Base-by-base conservation (phyloP, 2,113 vertebrate species). In the Siphamia tubifer region DNA sequence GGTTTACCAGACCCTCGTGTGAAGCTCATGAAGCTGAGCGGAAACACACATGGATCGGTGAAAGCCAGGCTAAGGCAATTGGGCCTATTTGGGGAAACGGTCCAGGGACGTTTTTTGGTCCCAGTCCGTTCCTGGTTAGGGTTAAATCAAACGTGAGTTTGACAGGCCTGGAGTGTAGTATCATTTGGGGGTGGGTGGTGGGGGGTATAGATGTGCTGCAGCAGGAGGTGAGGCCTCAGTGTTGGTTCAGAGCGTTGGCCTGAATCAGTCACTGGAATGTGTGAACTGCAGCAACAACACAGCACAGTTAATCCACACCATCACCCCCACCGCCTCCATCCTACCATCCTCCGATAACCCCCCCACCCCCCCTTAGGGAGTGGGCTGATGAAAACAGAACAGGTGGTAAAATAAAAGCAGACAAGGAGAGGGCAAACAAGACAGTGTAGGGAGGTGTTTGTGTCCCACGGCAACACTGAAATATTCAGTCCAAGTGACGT, bases 241-340 rank as follows among this genome's bases (percentile, higher is more conserved):
- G 69, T 74, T 79, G 67, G 74, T 58, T 42, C 70, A 81, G 71
- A 65, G 40, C 31, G 74, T 56, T 69, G 75, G 51, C 74, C 36
- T 40, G 28, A 15, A 35, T 60, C 5, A 61, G 75, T 66, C 3
- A 53, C 64, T 81, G 90, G 89, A 93, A 91, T 92, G 91, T 88
- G 85, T 89, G 85, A 91, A 89, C 82, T 80, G 82, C 81, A 86
- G 85, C 81, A 88, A 90, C 85, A 87, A 82, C 79, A 64, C 71
- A 72, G 90, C 53, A 87, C 86, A 90, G 88, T 88, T 90, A 91
- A 91, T 91, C 91, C 86, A 76, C 49, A 60, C 74, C 47, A 64
- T 65, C 73, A 45, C 49, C 43, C 66, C 32, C 63, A 57, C 75
- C 25, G 1, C 36, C 3, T 2, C 24, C 28, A 17, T 5, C 20